A percentile compares a stretch with the other conserved stretches of the same genome.
Conservation (phyloP, 2,797 vertebrate species). For the Microcaecilia unicolor region DNA sequence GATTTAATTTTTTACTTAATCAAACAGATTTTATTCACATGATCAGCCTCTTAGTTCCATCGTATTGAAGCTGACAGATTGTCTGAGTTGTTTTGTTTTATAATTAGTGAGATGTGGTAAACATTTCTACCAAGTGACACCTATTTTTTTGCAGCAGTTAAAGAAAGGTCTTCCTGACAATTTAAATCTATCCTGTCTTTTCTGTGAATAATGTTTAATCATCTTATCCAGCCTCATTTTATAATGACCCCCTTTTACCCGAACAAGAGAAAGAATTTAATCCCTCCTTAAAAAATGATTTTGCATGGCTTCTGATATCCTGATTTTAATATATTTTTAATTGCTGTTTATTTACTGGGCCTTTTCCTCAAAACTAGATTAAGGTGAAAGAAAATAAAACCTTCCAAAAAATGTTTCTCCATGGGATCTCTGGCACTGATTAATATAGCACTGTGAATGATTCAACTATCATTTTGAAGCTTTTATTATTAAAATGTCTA, state of each 20-base stretch:
- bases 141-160: neutral
- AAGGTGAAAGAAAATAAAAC: neutral
- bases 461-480: too few relatives aligned
- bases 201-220: constrained; percentile 78
- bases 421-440: too few relatives aligned
- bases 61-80: constrained; percentile 59
- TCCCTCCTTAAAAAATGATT: constrained; percentile 12
- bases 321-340: constrained; percentile 8
- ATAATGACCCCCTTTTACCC: constrained; percentile 39
- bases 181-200: constrained; percentile 50
- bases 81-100: constrained; percentile 53
- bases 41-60: constrained; percentile 47
- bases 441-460: too few relatives aligned
- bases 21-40: constrained; percentile 82
- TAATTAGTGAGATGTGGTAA: constrained; percentile 44
- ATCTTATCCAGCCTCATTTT: constrained; percentile 59
- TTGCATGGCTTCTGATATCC: constrained; percentile 11
- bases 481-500: too few relatives aligned
- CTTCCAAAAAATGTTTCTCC: neutral
- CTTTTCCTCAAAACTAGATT: constrained; percentile 18
- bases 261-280: constrained; percentile 29
- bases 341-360: constrained; percentile 22
- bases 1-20: constrained; percentile 82
- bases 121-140: constrained; percentile 4
- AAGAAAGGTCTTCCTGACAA: constrained; percentile 8